These are phyloP conservation scores for Drosophila orosa DNA, from an alignment of 1,140 invertebrate species.

Conservation along the genomic window DNA sequence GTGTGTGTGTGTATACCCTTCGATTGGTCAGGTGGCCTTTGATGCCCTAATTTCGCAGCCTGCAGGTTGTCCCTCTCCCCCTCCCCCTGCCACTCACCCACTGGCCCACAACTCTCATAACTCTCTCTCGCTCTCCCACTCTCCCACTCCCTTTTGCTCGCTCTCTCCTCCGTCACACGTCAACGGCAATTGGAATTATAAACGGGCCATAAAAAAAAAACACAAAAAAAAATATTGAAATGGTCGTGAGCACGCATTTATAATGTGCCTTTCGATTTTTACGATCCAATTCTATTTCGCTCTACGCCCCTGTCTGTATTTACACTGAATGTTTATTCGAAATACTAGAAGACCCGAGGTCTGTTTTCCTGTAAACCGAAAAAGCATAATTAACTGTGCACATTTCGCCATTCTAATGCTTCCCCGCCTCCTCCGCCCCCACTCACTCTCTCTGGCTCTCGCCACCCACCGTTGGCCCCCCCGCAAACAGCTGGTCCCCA, in stretches of 20 bases:
- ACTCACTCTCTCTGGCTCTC: background rate
- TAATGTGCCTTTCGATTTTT: slow-evolving; percentile 42
- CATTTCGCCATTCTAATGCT: slow-evolving; percentile 39
- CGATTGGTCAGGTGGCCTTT: slow-evolving; percentile 79
- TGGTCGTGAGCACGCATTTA: slow-evolving; percentile 76
- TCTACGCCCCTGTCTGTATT: slow-evolving; percentile 18
- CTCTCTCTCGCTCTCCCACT: slow-evolving; percentile 3
- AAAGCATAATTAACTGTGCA: slow-evolving; percentile 68
- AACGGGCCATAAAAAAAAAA: slow-evolving; percentile 57
- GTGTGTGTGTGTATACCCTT: slow-evolving; percentile 56
- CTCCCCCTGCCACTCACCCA: background rate
- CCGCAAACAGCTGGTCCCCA: slow-evolving; percentile 26
- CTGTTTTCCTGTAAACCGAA: slow-evolving; percentile 28
- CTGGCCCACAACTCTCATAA: background rate
- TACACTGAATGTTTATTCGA: slow-evolving; percentile 33
- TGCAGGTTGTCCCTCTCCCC: slow-evolving; percentile 19
- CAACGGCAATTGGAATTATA: slow-evolving; percentile 70
- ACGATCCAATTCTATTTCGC: slow-evolving; percentile 26
- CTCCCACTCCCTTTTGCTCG: slow-evolving; percentile 7
- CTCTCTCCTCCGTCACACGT: slow-evolving; percentile 44
- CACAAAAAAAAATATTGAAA: slow-evolving; percentile 26
- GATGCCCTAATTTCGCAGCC: slow-evolving; percentile 71
- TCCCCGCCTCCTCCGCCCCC: background rate
- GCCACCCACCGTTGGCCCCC: background rate
- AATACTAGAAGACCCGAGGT: slow-evolving; percentile 24